Evolutionary conservation across 23 tunicate genomes (phyloP), one percentile per base, ranked within the genome.

Genomic region (Botrylloides violaceus): DNA sequence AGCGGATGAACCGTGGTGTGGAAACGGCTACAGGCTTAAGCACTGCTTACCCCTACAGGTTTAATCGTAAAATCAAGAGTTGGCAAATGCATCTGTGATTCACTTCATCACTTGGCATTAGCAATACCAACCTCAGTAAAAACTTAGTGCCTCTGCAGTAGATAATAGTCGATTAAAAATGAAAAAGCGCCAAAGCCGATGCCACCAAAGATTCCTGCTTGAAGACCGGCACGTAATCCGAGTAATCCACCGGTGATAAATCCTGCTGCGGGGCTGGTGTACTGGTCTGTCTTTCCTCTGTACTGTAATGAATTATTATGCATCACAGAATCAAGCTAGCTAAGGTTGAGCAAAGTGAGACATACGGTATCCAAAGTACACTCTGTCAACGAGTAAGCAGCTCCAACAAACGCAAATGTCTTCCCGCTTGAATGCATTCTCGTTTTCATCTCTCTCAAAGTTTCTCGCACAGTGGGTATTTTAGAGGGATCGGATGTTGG

Each of bases 361-460:
- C 53, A 43, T 65, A 84, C 92, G 59, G 85, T 82, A 63, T 88
- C 96, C 6, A 88, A 65, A 2, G 66, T 33, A 55, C 96, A 88
- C 31, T 88, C 83, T 6, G 77, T 63, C 7, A 65, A 50, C 1
- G 88, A 77, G 66, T 76, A 88, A 77, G 71, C 48, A 2, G 73
- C 80, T 24, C 88, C 96, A 43, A 88, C 76, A 30, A 73, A 24
- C 0, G 88, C 96, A 78, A 88, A 88, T 73, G 86, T 82, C 49
- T 88, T 88, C 3, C 84, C 96, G 50, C 64, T 50, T 32, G 96
- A 88, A 37, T 71, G 84, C 88, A 88, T 82, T 49, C 85, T 53
- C 2, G 76, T 66, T 62, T 57, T 73, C 96, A 88, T 88, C 59
- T 88, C 96, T 2, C 56, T 57, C 38, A 77, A 25, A 3, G 96